Evolutionary conservation across 1,140 invertebrate species (phyloP), one percentile per base, ranked within the genome.

Genomic region (Plutomurus gul): DNA sequence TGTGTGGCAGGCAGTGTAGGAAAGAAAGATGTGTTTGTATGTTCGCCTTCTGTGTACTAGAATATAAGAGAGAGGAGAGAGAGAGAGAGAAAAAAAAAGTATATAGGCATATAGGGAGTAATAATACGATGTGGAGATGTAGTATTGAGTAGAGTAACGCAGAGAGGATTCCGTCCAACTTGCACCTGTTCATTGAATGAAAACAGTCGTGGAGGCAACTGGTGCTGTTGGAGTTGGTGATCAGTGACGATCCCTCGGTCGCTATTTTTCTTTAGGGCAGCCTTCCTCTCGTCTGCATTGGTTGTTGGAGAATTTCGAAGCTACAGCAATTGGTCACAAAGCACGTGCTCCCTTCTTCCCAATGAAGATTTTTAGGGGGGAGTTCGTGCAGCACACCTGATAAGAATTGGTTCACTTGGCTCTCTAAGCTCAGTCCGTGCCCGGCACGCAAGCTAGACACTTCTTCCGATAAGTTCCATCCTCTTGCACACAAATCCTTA

Each of bases 361-460:
- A 36, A n/a, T 18, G 25, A 46, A 46, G 40, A 75, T 51, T 49
- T 75, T 20, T 20, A 75, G 43, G 73, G 73, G 73, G 47, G 25
- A 25, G 27, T 49, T 4, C 43, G 25, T 36, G 22, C 16, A 37
- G 49, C 77, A 78, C 73, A 80, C 71, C 81, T 71, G 74, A 75
- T 82, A 82, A 82, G 70, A 77, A 73, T 65, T 33, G 65, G 49
- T 56, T 43, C 51, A 76, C 20, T 37, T n/a, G 30, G 73, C 13
- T 36, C 40, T 43, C 6, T n/a, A 5, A 33, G 22, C 56, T 75
- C 81, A 82, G 81, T 82, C 65, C 47, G 77, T 81, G 81, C 77
- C 56, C 46, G 27, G 75, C 81, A 70, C 47, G 77, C 77, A 51
- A 60, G 47, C 51, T 16, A 75, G 30, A 72, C 56, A 65, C 30